Base-by-base conservation (phyloP, 2,888 invertebrate genomes). In the Lithophane socia region DNA sequence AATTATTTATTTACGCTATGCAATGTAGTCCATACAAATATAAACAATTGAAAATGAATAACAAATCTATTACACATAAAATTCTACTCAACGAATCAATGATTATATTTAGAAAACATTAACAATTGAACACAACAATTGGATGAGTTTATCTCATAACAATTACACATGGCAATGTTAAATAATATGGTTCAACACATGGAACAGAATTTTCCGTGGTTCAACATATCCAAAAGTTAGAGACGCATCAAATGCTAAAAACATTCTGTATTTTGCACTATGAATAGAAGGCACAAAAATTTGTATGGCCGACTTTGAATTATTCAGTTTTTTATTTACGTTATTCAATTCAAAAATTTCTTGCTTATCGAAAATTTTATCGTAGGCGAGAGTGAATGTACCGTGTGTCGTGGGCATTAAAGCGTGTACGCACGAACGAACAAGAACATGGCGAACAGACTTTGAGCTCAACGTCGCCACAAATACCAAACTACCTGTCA, bases 41-140 rank as follows among this genome's bases (percentile, higher is more conserved):
- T 29, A 29, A 8, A 67, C 21, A 67, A 21, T 52, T 9, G 2
- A 21, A 13, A 67, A 67, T 13, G 13, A 21, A 37, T 67, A 52
- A 52, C 49, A 67, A 37, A 52, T 37, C 21, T n/a, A n/a, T 49
- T 67, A 52, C 21, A 49, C 29, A 52, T 52, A 54, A 44, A 1
- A 54, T 58, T 18, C 12, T 29, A 29, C 3, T n/a, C 44, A 44
- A n/a, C 10, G 29, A 72, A 72, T 72, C 54, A 29, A 52, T 42
- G 18, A 68, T 42, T 68, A 24, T 24, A 65, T 52, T 16, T n/a
- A 29, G 29, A 73, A 56, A 56, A 54, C 67, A 72, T 37, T 49
- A 29, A 54, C 12, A 58, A 47, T 47, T 66, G 12, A 66, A 66
- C 18, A 65, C 13, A 29, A 13, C 66, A 29, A 13, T 67, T 49